Evolutionary conservation across 1,140 invertebrate species (phyloP).

Genomic region (Agrilus planipennis): DNA sequence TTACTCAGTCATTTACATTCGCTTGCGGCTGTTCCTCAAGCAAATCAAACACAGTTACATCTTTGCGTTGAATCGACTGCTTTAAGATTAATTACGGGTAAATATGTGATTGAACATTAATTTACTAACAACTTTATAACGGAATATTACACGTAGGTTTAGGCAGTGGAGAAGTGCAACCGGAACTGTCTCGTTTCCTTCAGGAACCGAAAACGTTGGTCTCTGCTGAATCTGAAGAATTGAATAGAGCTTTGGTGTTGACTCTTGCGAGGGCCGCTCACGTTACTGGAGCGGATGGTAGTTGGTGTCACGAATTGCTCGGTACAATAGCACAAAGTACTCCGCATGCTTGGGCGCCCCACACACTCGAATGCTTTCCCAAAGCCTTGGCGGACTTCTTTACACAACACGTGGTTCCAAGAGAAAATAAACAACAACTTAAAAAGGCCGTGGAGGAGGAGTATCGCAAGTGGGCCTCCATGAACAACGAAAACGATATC

Average conservation of each 20-base stretch:
- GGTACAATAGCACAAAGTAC: constrained; percentile 87
- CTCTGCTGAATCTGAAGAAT: constrained; percentile 87
- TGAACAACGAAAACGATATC: constrained; percentile 94
- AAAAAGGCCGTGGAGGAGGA: constrained; percentile 91
- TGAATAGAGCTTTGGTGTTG: constrained; percentile 82
- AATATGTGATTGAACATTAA: too few species aligned
- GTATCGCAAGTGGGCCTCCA: constrained; percentile 90
- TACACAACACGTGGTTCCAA: constrained; percentile 65
- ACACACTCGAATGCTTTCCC: constrained; percentile 86
- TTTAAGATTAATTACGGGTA: constrained; percentile 71
- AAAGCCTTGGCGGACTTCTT: constrained; percentile 79
- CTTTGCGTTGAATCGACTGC: constrained; percentile 92
- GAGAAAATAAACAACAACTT: constrained; percentile 81
- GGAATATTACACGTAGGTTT: too few species aligned
- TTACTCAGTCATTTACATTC: constrained; percentile 81
- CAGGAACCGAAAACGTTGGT: constrained; percentile 81
- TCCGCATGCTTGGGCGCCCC: constrained; percentile 86
- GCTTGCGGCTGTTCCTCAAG: constrained; percentile 77
- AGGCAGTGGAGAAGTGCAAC: constrained; percentile 83
- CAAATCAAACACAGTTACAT: constrained; percentile 90
- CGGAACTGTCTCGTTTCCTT: constrained; percentile 75
- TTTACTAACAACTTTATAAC: too few species aligned
- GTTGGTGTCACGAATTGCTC: constrained; percentile 84
- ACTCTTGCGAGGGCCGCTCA: constrained; percentile 90
- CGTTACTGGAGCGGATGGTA: constrained; percentile 69